Evolutionary conservation across 1,140 invertebrate genomes (phyloP).

Genomic region (Drosophila nasuta): DNA sequence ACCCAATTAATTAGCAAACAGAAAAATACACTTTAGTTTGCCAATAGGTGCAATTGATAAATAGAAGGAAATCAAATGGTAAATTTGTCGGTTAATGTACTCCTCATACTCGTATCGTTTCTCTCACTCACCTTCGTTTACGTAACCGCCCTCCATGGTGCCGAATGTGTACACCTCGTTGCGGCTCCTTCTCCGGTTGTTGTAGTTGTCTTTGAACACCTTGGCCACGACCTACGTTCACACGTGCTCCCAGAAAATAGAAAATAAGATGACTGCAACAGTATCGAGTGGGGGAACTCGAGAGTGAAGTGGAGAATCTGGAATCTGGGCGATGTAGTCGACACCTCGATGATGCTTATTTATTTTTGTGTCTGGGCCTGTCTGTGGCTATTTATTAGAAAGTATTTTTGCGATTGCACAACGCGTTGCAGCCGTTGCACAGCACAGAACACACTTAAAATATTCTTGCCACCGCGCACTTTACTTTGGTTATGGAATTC

Average conservation of each 20-base stretch:
- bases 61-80: slow-evolving; percentile 11
- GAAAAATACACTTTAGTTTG: background rate
- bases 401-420: slow-evolving; percentile 71
- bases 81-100: background rate
- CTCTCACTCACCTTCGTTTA: slow-evolving; percentile 81
- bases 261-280: background rate
- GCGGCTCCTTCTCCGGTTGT: slow-evolving; percentile 57
- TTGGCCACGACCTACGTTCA: slow-evolving; percentile 76
- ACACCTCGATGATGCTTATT: slow-evolving; percentile 66
- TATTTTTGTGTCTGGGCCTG: slow-evolving; percentile 55
- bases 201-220: slow-evolving; percentile 59
- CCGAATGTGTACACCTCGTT: slow-evolving; percentile 84
- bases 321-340: slow-evolving; percentile 62
- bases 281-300: background rate
- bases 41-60: background rate
- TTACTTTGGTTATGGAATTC: slow-evolving; percentile 24
- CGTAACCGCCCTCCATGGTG: slow-evolving; percentile 84
- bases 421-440: slow-evolving; percentile 19
- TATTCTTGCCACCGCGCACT: slow-evolving; percentile 51
- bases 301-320: too few relatives aligned
- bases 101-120: background rate
- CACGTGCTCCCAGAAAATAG: slow-evolving; percentile 9
- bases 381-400: slow-evolving; percentile 71
- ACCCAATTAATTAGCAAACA: background rate
- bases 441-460: slow-evolving; percentile 38